Base-by-base conservation (phyloP, 2,888 invertebrate genomes). In the Andrena praecox region DNA sequence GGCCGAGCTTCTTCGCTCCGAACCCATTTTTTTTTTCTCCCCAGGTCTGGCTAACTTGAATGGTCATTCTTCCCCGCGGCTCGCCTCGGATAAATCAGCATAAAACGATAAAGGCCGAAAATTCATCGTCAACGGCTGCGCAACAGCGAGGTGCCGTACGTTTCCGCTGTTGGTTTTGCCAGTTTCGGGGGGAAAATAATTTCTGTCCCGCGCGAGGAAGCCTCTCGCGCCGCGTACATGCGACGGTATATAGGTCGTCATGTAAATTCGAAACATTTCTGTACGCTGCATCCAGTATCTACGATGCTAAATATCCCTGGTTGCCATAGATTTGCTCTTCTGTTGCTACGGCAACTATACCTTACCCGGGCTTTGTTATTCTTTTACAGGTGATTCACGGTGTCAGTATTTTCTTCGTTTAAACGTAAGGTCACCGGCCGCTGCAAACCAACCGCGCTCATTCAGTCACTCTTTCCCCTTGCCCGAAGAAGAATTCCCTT, bases 241-340 rank as follows among this genome's bases (percentile, higher is more conserved):
- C 3, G 6, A 16, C 60, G 20, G 64, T 50, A 63, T 74, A 56
- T 42, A 54, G 27, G 62, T 48, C 35, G 76, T 63, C 48, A 50
- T 67, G 79, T 80, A 80, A 80, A 80, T 80, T 59, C 60, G 27
- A 50, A 69, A 75, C 59, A 56, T 69, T 77, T 77, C 77, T 72
- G 56, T 71, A 56, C 70, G 48, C 35, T 31, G n/a, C 48, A 50
- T 16, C 20, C 16, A 54, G 54, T 72, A 77, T 77, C 76, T 72
- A 27, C 63, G 48, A 59, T 72, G 31, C 64, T 68, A 77, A 72
- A 72, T 80, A 62, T 64, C 63, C 48, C 62, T 33, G 12, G 66
- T 54, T 50, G 54, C 66, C 35, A 52, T 54, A 71, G 59, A 50
- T 77, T 62, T 42, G 24, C 77, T 50, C 24, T 50, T 59, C n/a